Percentiles rank a stretch among this genome's conserved stretches.
These are phyloP conservation scores for Brevipalpus yothersi DNA, from an alignment of 1,140 invertebrate genomes.

Conservation along the genomic window DNA sequence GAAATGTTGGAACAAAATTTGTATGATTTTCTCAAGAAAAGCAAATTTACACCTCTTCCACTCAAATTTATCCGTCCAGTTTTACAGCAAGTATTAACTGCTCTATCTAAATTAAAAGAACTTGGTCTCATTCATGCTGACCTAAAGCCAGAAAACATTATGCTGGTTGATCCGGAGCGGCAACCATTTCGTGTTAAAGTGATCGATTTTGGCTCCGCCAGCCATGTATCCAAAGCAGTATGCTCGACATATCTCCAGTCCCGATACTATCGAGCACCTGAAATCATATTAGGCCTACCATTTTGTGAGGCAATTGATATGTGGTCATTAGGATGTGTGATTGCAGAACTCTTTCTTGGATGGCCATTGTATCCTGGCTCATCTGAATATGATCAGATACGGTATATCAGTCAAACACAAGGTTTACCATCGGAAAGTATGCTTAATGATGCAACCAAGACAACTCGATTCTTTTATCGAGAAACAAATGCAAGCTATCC, in stretches of 20 bases:
- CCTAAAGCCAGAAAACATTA: constrained; percentile 98
- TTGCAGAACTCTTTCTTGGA: constrained; percentile 93
- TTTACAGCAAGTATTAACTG: constrained; percentile 91
- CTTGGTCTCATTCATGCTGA: constrained; percentile 96
- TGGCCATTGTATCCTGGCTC: constrained; percentile 99
- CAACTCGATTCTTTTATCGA: constrained; percentile 91
- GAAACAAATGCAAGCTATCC: constrained; percentile 89
- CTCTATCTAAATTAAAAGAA: constrained; percentile 93
- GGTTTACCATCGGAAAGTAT: constrained; percentile 91
- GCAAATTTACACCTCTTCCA: constrained; percentile 93
- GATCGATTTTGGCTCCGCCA: constrained; percentile 98
- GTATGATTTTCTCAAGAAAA: constrained; percentile 98
- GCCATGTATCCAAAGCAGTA: constrained; percentile 94
- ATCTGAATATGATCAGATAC: constrained; percentile 98
- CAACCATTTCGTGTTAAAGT: constrained; percentile 68
- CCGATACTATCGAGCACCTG: constrained; percentile 91
- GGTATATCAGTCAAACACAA: constrained; percentile 72
- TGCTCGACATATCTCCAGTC: constrained; percentile 98
- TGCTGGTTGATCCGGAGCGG: constrained; percentile 89
- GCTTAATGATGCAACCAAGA: constrained; percentile 96
- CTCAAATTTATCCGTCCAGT: constrained; percentile 96
- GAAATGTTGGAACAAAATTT: constrained; percentile 99
- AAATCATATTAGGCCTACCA: constrained; percentile 89
- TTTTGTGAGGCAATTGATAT: constrained; percentile 99
- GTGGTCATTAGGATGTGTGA: constrained; percentile 99